Evolutionary conservation across 2,797 vertebrate genomes (phyloP).

Genomic region (Prunella strophiata): DNA sequence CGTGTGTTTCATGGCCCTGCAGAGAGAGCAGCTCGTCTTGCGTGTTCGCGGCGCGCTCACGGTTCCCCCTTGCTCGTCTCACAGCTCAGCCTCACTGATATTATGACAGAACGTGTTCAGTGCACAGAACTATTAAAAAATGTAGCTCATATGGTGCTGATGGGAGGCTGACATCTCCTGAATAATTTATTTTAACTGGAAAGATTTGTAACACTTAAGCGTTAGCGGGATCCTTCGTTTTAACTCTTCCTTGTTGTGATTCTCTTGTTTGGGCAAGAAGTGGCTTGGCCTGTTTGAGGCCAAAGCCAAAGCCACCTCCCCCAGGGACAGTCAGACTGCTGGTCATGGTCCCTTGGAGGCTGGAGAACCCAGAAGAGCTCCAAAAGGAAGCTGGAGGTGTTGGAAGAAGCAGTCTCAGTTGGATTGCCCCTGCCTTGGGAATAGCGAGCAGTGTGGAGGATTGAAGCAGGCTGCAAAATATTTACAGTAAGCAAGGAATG

Average conservation of each 20-base stretch:
- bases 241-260: not conserved
- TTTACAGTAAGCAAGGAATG: not conserved
- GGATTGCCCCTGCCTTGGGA: not conserved
- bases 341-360: not conserved
- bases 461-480: not conserved
- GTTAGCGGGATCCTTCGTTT: not conserved
- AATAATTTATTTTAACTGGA: constrained; percentile 52
- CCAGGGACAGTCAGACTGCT: not conserved
- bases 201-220: constrained; percentile 8
- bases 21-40: not conserved
- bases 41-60: not conserved
- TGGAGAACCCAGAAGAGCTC: not conserved
- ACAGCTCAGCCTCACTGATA: not conserved
- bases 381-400: not conserved
- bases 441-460: not conserved
- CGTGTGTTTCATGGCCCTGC: not conserved
- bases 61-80: not conserved
- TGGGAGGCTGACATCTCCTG: constrained; percentile 41
- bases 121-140: not conserved
- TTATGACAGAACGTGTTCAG: not conserved
- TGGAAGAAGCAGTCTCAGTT: not conserved
- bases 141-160: constrained; percentile 53
- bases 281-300: not conserved
- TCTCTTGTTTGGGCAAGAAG: not conserved
- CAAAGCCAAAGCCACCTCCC: not conserved